A percentile compares a stretch with the other conserved stretches of the same genome.
These are phyloP conservation scores for Micrasema minimum DNA, from an alignment of 1,140 invertebrate species.

Conservation along the genomic window DNA sequence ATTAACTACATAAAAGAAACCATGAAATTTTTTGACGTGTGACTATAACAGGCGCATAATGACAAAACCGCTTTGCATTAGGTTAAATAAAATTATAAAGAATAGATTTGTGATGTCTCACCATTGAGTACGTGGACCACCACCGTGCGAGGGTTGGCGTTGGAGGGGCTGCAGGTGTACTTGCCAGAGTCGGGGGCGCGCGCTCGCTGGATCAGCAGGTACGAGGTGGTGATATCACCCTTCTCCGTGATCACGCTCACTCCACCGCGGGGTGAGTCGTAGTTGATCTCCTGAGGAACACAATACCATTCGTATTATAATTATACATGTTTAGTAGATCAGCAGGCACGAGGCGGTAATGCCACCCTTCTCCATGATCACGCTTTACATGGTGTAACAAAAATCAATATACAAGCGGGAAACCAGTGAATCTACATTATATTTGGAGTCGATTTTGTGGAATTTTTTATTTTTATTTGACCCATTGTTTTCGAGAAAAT, in stretches of 20 bases:
- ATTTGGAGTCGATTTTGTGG: too few relatives aligned
- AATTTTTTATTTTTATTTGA: too few relatives aligned
- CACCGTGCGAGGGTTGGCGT: constrained; percentile 75
- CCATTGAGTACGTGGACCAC: constrained; percentile 79
- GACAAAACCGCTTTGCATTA: too few relatives aligned
- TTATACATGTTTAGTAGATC: constrained; percentile 68
- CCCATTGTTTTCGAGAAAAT: too few relatives aligned
- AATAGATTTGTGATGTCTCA: constrained; percentile 62
- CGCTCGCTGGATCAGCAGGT: constrained; percentile 76
- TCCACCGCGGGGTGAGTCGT: constrained; percentile 78
- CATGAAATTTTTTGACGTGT: too few relatives aligned
- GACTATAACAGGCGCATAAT: too few relatives aligned
- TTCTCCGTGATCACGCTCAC: constrained; percentile 81
- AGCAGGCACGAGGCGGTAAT: constrained; percentile 77
- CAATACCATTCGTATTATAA: not conserved
- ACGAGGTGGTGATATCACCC: constrained; percentile 77
- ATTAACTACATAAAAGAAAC: too few relatives aligned
- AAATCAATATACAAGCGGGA: too few relatives aligned
- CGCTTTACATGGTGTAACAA: too few relatives aligned
- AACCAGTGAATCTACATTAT: too few relatives aligned
- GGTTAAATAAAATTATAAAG: too few relatives aligned
- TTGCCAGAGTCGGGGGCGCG: constrained; percentile 75
- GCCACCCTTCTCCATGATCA: constrained; percentile 79
- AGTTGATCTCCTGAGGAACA: constrained; percentile 75
- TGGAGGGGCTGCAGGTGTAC: constrained; percentile 78